Evolutionary conservation across 2,113 vertebrate species (phyloP).

Genomic region (Poeciliopsis turrubarensis): DNA sequence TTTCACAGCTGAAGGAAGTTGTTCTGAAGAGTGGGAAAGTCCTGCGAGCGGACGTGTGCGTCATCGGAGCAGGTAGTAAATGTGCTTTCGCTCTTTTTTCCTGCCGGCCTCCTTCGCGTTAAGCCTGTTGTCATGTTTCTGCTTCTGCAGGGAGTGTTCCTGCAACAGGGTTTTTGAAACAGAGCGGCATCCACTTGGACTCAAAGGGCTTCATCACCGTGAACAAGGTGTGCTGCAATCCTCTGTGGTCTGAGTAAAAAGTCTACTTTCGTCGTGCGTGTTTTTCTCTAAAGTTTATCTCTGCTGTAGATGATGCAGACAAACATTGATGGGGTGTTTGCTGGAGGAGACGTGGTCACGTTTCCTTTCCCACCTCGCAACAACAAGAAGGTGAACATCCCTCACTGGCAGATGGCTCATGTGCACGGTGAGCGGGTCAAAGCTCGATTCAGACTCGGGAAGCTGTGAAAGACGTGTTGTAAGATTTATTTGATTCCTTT

Average conservation of each 20-base stretch:
- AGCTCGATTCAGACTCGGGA: neutral
- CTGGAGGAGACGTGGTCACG: conserved; percentile 89
- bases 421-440: conserved; percentile 85
- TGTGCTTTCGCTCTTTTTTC: neutral
- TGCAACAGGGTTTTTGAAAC: conserved; percentile 91
- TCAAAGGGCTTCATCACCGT: conserved; percentile 94
- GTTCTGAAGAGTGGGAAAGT: conserved; percentile 98
- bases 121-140: neutral
- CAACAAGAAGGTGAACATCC: conserved; percentile 96
- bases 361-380: conserved; percentile 90
- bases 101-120: neutral
- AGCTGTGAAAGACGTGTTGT: neutral
- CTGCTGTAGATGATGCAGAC: conserved; percentile 91
- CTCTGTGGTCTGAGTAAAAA: neutral
- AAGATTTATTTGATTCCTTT: neutral
- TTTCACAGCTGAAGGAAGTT: conserved; percentile 92
- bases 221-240: conserved; percentile 86
- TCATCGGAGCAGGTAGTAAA: conserved; percentile 91
- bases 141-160: conserved; percentile 84
- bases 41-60: conserved; percentile 92
- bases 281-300: conserved; percentile 2
- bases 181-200: conserved; percentile 90
- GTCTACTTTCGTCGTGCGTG: neutral
- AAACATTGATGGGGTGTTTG: conserved; percentile 89
- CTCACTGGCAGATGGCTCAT: conserved; percentile 99